Evolutionary conservation across 37 sponge, comb jelly and placozoan genomes (phyloP), one percentile per base, ranked within the genome.

Genomic region (Halisarca cf. caerulea): DNA sequence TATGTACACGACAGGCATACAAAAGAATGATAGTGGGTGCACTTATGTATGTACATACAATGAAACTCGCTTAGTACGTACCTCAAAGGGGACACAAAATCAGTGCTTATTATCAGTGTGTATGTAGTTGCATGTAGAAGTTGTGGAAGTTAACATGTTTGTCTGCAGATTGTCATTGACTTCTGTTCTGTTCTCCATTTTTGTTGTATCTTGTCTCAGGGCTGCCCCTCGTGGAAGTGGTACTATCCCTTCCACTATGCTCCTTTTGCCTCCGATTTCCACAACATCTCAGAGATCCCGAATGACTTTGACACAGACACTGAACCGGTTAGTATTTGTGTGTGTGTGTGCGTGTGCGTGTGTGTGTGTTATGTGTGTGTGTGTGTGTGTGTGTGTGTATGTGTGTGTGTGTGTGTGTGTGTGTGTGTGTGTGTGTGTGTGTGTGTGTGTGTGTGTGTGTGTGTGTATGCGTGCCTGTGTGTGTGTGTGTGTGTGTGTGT

Each of bases 181-280:
- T 11, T 54, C 11, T 54, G 57, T 54, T 11, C 17, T 11, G 11
- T 54, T 11, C 23, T 9, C 25, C 25, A 27, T 3, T n/a, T n/a
- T 66, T 73, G 68, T 34, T 8, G 72, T 54, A 62, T 81, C 37
- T 82, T 58, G 57, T 84, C 55, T 17, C 88, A 98, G 90, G 99
- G 99, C 3, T 99, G 99, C 60, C 92, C 97, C 14, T 93, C 92
- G 4, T 99, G 99, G 99, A 99, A 99, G 62, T 99, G 99, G 99
- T 99, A 87, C 92, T 99, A 92, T 53, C 95, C 97, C 0, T 99
- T 90, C 86, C 99, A 99, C 82, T 99, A 99, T 66, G 99, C 99
- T 75, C 99, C 99, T 0, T 99, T 99, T 92, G 99, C 99, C 39
- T 99, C 99, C 6, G 99, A 99, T 86, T 99, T 99, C 85, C 80